Conservation (phyloP, 2,113 vertebrate genomes). For the Erpornis zantholeuca region DNA sequence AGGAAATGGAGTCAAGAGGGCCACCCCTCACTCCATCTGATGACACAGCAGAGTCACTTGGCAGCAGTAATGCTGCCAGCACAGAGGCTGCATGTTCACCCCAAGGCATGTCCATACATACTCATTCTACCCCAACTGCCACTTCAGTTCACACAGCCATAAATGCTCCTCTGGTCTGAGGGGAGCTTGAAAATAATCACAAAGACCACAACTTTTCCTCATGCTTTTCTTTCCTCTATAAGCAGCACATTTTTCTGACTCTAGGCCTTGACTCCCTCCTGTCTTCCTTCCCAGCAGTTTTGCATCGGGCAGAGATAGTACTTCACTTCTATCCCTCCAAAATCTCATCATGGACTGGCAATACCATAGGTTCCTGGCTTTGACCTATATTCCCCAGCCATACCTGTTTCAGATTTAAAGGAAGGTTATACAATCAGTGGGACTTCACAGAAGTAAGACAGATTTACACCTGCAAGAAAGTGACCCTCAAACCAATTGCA, state of each 20-base stretch:
- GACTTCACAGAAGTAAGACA: not conserved
- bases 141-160: not conserved
- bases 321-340: fast-evolving
- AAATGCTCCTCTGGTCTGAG: not conserved
- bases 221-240: not conserved
- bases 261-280: not conserved
- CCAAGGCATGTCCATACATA: not conserved
- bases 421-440: not conserved
- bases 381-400: not conserved
- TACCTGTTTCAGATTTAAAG: not conserved
- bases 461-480: not conserved
- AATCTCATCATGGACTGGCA: not conserved
- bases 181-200: not conserved
- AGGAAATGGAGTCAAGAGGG: not conserved
- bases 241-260: not conserved
- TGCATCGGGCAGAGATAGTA: not conserved
- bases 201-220: not conserved
- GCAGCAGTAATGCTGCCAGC: no score
- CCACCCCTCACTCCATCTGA: not conserved
- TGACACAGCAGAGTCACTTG: not conserved
- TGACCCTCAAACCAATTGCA: not conserved
- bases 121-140: not conserved
- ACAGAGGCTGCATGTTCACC: not conserved
- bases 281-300: not conserved
- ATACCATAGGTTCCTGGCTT: not conserved